A percentile compares a stretch with the other conserved stretches of the same genome.
These are phyloP conservation scores for Hetaerina americana DNA, from an alignment of 1,140 invertebrate genomes.

Conservation along the genomic window DNA sequence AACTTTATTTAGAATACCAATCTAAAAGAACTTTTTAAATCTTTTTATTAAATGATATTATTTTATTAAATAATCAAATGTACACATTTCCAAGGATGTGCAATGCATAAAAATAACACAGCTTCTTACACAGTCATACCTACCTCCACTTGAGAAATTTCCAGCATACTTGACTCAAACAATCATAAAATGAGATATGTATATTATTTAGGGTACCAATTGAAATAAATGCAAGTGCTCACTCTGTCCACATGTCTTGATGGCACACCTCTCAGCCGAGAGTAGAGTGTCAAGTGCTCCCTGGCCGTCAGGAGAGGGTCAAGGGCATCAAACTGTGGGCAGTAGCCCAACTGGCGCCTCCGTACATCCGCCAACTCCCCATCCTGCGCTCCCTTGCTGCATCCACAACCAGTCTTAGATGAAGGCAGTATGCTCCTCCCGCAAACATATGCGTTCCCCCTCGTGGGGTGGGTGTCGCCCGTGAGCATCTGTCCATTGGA, in stretches of 20 bases:
- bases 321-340: slow-evolving; percentile 71
- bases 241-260: slow-evolving; percentile 11
- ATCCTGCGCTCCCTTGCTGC: background rate
- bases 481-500: slow-evolving; percentile 44
- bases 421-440: slow-evolving; percentile 14
- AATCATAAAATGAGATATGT: too few relatives aligned
- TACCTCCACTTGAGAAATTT: too few relatives aligned
- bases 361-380: slow-evolving; percentile 11
- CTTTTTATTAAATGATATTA: too few relatives aligned
- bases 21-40: too few relatives aligned
- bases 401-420: background rate
- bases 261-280: slow-evolving; percentile 30
- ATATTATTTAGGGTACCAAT: too few relatives aligned
- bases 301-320: slow-evolving; percentile 52
- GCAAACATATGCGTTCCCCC: slow-evolving; percentile 35
- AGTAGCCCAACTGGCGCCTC: slow-evolving; percentile 43
- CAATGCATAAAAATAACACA: too few relatives aligned
- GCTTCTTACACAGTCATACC: too few relatives aligned
- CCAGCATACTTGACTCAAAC: too few relatives aligned
- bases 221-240: background rate
- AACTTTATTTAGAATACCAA: too few relatives aligned
- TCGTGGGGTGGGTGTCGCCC: slow-evolving; percentile 43
- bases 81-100: too few relatives aligned
- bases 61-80: too few relatives aligned
- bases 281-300: slow-evolving; percentile 39